Evolutionary conservation across 2,113 vertebrate genomes (phyloP).

Genomic region (Hippolais icterina): DNA sequence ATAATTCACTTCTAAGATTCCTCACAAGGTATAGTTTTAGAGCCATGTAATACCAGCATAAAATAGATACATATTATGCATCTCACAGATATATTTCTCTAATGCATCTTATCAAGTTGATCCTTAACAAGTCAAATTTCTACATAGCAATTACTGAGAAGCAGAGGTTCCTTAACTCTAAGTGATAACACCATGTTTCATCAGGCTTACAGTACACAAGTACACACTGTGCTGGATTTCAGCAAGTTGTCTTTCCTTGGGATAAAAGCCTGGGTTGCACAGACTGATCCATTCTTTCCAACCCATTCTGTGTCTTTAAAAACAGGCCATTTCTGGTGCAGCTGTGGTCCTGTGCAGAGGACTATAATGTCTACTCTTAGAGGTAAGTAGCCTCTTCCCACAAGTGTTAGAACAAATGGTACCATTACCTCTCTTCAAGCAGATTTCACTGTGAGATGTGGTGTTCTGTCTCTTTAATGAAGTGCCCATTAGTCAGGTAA

Average conservation of each 20-base stretch:
- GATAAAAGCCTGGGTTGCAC: neutral
- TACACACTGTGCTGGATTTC: neutral
- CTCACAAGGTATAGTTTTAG: neutral
- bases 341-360: neutral
- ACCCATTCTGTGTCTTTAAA: neutral
- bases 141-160: neutral
- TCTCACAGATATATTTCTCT: neutral
- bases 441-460: neutral
- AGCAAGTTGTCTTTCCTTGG: neutral
- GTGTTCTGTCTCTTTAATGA: neutral
- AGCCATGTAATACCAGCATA: neutral
- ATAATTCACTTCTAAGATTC: neutral
- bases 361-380: neutral
- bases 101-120: neutral
- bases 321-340: neutral
- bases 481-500: neutral
- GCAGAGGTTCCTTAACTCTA: neutral
- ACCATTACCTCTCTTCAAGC: neutral
- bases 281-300: neutral
- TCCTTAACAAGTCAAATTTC: neutral
- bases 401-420: rapidly evolving
- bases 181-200: neutral
- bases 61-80: neutral
- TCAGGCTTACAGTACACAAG: neutral
- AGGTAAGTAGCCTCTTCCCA: neutral